Evolutionary conservation across 1,140 invertebrate genomes (phyloP), one percentile per base, ranked within the genome.

Genomic region (Drosophila leontia): DNA sequence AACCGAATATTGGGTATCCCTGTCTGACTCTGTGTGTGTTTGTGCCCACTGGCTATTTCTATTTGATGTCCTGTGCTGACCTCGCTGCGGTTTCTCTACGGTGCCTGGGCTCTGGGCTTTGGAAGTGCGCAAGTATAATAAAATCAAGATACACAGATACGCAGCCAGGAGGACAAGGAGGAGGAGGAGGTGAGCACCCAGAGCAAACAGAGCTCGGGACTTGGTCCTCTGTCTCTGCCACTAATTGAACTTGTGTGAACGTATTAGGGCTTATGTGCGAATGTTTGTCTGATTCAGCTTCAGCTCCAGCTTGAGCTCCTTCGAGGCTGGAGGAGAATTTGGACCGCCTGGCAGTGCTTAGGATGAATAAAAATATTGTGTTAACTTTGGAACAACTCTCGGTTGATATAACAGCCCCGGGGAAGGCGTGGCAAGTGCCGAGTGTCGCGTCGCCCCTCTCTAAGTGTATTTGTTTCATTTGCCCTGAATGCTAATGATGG

Each of bases 391-490:
- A 80, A 77, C 78, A 61, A 63, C 78, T 70, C 60, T 59, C 64
- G 32, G 68, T 72, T 74, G 68, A 60, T 74, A 74, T 72, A 74
- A 74, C 70, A 72, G 70, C 70, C 55, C 11, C 17, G 17, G 65
- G 68, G 37, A 37, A 35, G 35, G 26, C 59, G 19, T 67, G 67
- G 67, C 72, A 53, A 63, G 71, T 75, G 58, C 34, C 41, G 58
- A 62, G 69, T 59, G 45, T 69, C 76, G 63, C 69, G 45, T 69
- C 76, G 63, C 69, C 77, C 65, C 70, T 59, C 74, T 65, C 67
- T 77, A 91, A 90, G 85, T 85, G 86, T 90, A 90, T 90, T 90
- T 90, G 86, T 90, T 90, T 91, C 85, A 90, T 90, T 74, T 90
- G 85, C 86, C 76, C 78, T 90, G 85, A 90, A 90, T 90, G 86